Percentiles rank a stretch among this genome's conserved stretches.
Conservation (phyloP, 2,888 invertebrate species). For the Elmis aenea region DNA sequence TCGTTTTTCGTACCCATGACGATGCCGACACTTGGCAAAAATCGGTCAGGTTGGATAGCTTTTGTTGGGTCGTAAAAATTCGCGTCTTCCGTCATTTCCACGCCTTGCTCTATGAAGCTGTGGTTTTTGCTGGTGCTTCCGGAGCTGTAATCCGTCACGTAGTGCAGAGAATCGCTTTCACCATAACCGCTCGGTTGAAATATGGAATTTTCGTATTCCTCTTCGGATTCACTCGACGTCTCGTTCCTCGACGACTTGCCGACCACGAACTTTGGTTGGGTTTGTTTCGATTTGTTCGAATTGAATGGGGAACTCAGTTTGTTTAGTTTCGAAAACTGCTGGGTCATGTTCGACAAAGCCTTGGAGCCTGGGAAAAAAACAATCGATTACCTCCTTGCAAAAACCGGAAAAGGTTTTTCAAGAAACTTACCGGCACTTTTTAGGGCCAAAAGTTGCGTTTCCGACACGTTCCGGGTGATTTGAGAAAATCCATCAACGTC, state of each 20-base stretch:
- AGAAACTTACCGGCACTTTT: constrained; percentile 62
- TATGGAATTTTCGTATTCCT: constrained; percentile 59
- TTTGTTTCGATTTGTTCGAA: constrained; percentile 48
- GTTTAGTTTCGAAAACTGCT: constrained; percentile 81
- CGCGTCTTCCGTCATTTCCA: constrained; percentile 37
- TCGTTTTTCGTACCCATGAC: constrained; percentile 47
- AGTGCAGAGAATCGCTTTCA: constrained; percentile 27
- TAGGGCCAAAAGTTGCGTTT: constrained; percentile 77
- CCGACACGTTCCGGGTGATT: constrained; percentile 76
- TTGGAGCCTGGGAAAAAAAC: constrained; percentile 62
- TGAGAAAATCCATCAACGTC: constrained; percentile 62
- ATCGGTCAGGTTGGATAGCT: constrained; percentile 43
- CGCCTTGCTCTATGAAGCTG: constrained; percentile 33
- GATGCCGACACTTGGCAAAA: constrained; percentile 63
- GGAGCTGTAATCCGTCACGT: constrained; percentile 23
- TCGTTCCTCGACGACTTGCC: constrained; percentile 47
- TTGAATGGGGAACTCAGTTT: constrained; percentile 63
- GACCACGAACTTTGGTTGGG: constrained; percentile 49
- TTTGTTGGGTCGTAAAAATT: constrained; percentile 16
- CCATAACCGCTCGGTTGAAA: constrained; percentile 40
- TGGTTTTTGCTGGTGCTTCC: constrained; percentile 5
- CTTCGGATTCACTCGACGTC: constrained; percentile 57
- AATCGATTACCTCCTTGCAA: too few species aligned
- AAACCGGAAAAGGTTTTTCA: not conserved
- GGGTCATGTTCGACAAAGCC: constrained; percentile 79